These are phyloP conservation scores for Macaria notata DNA, from an alignment of 2,888 invertebrate species.

Conservation along the genomic window DNA sequence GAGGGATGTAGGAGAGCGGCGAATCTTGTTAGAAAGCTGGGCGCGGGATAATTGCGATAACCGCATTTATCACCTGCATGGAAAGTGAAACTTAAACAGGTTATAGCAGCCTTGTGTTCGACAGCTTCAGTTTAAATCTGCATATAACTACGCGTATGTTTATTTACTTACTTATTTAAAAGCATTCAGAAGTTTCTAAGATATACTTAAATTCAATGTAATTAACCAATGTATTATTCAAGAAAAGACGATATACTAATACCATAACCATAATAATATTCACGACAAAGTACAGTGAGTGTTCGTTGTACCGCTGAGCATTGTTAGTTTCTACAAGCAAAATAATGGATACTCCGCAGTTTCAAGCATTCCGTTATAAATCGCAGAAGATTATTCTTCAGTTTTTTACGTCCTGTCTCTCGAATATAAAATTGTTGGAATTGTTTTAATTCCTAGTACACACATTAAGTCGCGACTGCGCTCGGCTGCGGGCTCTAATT, in stretches of 20 bases:
- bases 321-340: not conserved
- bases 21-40: conserved; percentile 57
- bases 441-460: conserved; percentile 43
- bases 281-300: too few relatives aligned
- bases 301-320: too few relatives aligned
- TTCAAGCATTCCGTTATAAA: conserved; percentile 10
- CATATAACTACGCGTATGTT: too few relatives aligned
- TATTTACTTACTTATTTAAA: too few relatives aligned
- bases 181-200: too few relatives aligned
- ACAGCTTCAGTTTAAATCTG: conserved; percentile 1
- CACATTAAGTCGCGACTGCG: conserved; percentile 41
- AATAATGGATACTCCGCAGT: conserved; percentile 4
- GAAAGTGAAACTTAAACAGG: conserved; percentile 70
- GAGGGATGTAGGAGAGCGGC: conserved; percentile 39
- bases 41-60: conserved; percentile 72
- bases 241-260: too few relatives aligned
- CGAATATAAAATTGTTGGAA: conserved; percentile 29
- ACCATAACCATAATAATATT: too few relatives aligned
- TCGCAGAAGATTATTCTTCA: conserved; percentile 23
- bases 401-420: conserved; percentile 19
- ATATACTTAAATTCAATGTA: too few relatives aligned
- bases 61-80: conserved; percentile 68
- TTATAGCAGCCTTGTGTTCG: conserved; percentile 47
- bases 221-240: too few relatives aligned
- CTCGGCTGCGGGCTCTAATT: conserved; percentile 63